phyloP scores from a whole-genome alignment of 2,113 vertebrate genomes.

The Tupaia tana region DNA sequence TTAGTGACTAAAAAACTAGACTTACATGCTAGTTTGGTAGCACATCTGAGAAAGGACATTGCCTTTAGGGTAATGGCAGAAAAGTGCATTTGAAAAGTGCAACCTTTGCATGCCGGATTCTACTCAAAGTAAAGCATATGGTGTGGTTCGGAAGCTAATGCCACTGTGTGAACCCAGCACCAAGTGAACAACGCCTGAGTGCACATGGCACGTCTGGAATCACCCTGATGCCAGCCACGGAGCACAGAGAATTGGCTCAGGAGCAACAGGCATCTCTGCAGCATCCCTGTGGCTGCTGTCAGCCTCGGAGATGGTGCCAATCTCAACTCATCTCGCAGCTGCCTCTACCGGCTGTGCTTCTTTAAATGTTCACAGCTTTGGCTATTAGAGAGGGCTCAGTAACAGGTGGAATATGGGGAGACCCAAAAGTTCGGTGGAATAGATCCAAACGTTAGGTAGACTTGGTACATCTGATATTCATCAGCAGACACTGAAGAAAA shows the following conservation, averaged over 20 bases:
- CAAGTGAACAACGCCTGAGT: neutral
- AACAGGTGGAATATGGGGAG: neutral
- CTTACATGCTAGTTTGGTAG: neutral
- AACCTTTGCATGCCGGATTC: neutral
- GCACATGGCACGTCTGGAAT: neutral
- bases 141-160: neutral
- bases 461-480: neutral
- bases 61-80: neutral
- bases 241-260: neutral
- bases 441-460: neutral
- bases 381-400: neutral
- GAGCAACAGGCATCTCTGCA: neutral
- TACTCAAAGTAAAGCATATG: constrained; percentile 11
- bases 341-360: neutral
- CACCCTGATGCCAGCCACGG: neutral
- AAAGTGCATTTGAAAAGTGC: neutral
- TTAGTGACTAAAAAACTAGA: neutral
- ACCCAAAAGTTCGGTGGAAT: neutral
- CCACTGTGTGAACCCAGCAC: neutral
- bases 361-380: neutral
- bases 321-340: neutral
- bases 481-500: neutral
- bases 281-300: neutral
- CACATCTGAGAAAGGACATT: neutral
- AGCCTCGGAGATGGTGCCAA: neutral